Base-by-base conservation (phyloP, 2,888 invertebrate species). In the Cyclophora punctaria region DNA sequence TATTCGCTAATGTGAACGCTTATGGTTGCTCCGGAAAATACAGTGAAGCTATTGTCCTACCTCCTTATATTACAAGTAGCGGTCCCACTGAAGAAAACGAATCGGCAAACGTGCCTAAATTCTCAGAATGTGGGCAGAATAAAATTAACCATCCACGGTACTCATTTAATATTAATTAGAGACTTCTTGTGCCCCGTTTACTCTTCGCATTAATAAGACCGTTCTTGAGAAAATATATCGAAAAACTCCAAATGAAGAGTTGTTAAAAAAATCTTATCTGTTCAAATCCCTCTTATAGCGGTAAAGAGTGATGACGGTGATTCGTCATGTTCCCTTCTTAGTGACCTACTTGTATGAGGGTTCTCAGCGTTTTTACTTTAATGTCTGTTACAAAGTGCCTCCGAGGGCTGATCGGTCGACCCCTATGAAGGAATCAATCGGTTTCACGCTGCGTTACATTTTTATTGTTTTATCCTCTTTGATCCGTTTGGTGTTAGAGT, bases 31-130 rank as follows among this genome's bases (percentile, higher is more conserved):
- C 77, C 78, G 79, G 80, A 79, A 80, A 71, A 73, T 67, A 81
- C 73, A 80, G 74, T 75, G 75, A 66, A 58, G 51, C 82, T 72
- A 84, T 86, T 87, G 85, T 87, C 59, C 57, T 57, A 66, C 67
- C 75, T 78, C 84, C 84, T 78, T 87, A 83, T 84, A 85, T 74
- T 76, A 79, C 78, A 64, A 67, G 67, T 80, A 85, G 85, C 86
- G 84, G 86, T 73, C 53, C 65, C 56, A 75, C 78, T 83, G 82
- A 80, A 83, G 76, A 83, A 72, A 65, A 51, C 61, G 67, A 65
- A 58, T 64, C 65, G 65, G 59, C 63, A 64, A 62, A 71, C 71
- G 71, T 66, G 78, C 73, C 79, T 71, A 72, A 82, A 80, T 87
- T 85, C 85, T 78, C 57, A 72, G 85, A 85, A 86, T 75, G 80